phyloP scores from a whole-genome alignment of 1,140 invertebrate species.

The Colletes latitarsis region DNA sequence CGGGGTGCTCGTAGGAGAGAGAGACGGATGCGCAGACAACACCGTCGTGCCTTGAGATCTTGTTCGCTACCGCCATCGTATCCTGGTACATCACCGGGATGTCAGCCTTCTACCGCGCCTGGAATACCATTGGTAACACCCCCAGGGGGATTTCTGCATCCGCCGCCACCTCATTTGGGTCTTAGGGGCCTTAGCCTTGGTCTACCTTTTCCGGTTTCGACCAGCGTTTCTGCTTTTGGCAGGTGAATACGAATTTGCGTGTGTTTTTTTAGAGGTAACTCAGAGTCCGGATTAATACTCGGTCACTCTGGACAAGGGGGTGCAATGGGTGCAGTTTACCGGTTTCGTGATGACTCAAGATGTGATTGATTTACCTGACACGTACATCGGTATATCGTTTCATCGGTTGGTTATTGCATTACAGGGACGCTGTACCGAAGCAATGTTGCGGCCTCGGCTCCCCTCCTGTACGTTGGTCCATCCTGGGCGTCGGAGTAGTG shows the following conservation, averaged over 20 bases:
- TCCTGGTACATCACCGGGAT: slow-evolving; percentile 56
- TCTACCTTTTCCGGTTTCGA: slow-evolving; percentile 79
- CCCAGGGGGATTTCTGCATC: slow-evolving; percentile 74
- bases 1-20: slow-evolving; percentile 75
- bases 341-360: background rate
- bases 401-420: slow-evolving; percentile 66
- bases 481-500: slow-evolving; percentile 78
- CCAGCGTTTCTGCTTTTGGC: slow-evolving; percentile 79
- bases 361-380: slow-evolving; percentile 4
- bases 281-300: too few relatives aligned
- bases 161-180: slow-evolving; percentile 78
- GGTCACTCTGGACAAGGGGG: too few relatives aligned
- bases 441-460: slow-evolving; percentile 79
- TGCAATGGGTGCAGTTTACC: too few relatives aligned
- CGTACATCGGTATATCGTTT: slow-evolving; percentile 76
- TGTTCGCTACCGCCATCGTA: slow-evolving; percentile 77
- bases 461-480: slow-evolving; percentile 79
- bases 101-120: slow-evolving; percentile 46
- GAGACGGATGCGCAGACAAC: slow-evolving; percentile 73
- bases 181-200: slow-evolving; percentile 78
- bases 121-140: slow-evolving; percentile 73
- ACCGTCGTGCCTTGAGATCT: slow-evolving; percentile 63
- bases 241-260: slow-evolving; percentile 65
- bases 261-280: too few relatives aligned
- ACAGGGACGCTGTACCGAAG: slow-evolving; percentile 79